Base-by-base conservation (phyloP, 2,888 invertebrate species). In the Drosophila rellima region DNA sequence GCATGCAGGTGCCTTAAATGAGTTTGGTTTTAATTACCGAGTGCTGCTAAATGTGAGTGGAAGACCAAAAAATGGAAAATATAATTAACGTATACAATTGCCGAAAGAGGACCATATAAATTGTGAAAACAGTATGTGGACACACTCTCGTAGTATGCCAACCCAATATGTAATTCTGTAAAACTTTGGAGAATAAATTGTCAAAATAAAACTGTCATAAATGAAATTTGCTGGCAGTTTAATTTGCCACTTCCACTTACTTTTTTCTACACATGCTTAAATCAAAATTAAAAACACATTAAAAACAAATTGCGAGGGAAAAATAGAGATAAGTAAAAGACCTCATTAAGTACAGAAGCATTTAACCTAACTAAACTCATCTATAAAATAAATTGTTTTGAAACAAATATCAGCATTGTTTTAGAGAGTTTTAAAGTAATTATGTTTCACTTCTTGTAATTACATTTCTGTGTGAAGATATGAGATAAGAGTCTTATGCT, bases 21-120 rank as follows among this genome's bases (percentile, higher is more conserved):
- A 40, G 50, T 45, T 10, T 33, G 6, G 8, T 48, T 35, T 52
- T 63, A 70, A 70, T 57, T 70, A 47, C 40, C 10, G 4, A n/a
- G 26, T 11, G 42, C 37, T 50, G 42, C 37, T 50, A 15, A 42
- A 57, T 42, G n/a, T 15, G 18, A 45, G 4, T 13, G 11, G 11
- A 60, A 17, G 8, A 11, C 33, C 5, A 8, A 23, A 55, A 45
- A 60, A 33, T 26, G n/a, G 2, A 15, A 3, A 10, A 18, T 18
- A 20, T 42, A 42, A 37, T 45, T 13, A 56, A 20, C 3, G 20
- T 23, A 39, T 17, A 31, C n/a, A 31, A 44, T 20, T 26, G 11
- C 7, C 5, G 5, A 6, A 13, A 11, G 39, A 26, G 29, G 10
- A 31, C 11, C 8, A 33, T 5, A n/a, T 33, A 42, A 57, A 35